A percentile compares a stretch with the other conserved stretches of the same genome.
Conservation (phyloP, 2,888 invertebrate species). For the Conus canariensis region DNA sequence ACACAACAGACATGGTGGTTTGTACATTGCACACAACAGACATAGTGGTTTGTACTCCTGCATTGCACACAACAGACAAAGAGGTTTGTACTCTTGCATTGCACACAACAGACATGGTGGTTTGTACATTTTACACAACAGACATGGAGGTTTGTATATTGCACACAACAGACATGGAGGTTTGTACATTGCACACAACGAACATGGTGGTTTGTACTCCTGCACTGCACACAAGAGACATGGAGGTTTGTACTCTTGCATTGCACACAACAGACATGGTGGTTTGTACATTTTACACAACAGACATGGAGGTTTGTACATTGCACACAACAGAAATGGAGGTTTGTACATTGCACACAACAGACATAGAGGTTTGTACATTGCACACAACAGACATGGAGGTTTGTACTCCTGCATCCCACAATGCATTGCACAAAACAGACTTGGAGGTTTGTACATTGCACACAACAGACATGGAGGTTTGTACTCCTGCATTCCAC, state of each 20-base stretch:
- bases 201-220: no score
- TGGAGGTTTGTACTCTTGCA: slow-evolving; percentile 72
- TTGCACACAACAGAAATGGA: neutral
- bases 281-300: neutral
- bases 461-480: neutral
- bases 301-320: neutral
- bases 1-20: neutral
- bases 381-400: no score
- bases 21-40: neutral
- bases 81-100: no score
- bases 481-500: no score
- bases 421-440: no score
- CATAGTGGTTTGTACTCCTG: no score
- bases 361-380: no score
- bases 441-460: neutral
- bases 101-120: neutral
- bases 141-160: neutral
- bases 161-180: no score
- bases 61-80: no score
- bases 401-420: no score
- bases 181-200: no score
- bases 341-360: neutral
- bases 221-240: no score
- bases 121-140: neutral
- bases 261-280: neutral